Conservation (phyloP, 37 sponge, comb jelly and placozoan species). For the Haliclona indistincta region DNA sequence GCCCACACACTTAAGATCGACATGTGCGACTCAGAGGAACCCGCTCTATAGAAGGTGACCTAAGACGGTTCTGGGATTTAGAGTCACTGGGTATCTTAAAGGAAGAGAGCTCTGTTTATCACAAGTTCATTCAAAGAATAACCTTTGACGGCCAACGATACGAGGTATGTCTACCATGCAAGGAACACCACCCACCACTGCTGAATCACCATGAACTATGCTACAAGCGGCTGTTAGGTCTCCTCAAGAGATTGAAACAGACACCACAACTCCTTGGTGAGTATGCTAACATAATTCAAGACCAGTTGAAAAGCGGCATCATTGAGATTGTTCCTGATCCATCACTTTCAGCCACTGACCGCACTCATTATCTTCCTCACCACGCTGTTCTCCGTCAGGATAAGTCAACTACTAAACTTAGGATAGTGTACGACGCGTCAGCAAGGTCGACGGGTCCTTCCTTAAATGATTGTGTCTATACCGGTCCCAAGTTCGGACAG, state of each 20-base stretch:
- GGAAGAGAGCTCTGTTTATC: constrained; percentile 12
- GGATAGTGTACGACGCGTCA: constrained; percentile 18
- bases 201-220: constrained; percentile 14
- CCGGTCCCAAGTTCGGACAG: constrained; percentile 1
- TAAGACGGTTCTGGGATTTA: constrained; percentile 13
- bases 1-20: constrained; percentile 14
- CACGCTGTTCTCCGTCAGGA: constrained; percentile 4
- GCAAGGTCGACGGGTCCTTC: constrained; percentile 5
- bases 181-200: constrained; percentile 11
- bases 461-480: constrained; percentile 1
- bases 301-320: constrained; percentile 11
- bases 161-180: constrained; percentile 36
- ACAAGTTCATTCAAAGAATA: constrained; percentile 12
- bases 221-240: constrained; percentile 8
- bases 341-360: not conserved
- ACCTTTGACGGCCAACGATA: constrained; percentile 18
- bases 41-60: constrained; percentile 2
- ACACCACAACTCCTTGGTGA: constrained; percentile 12
- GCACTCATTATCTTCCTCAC: constrained; percentile 8
- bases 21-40: not conserved
- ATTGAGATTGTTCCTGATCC: constrained; percentile 1
- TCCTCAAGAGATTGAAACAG: constrained; percentile 17
- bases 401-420: not conserved
- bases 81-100: constrained; percentile 9
- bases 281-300: constrained; percentile 14